A percentile compares a stretch with the other conserved stretches of the same genome.
These are phyloP conservation scores for Macrochelys suwanniensis DNA, from an alignment of 2,797 vertebrate species.

Conservation along the genomic window DNA sequence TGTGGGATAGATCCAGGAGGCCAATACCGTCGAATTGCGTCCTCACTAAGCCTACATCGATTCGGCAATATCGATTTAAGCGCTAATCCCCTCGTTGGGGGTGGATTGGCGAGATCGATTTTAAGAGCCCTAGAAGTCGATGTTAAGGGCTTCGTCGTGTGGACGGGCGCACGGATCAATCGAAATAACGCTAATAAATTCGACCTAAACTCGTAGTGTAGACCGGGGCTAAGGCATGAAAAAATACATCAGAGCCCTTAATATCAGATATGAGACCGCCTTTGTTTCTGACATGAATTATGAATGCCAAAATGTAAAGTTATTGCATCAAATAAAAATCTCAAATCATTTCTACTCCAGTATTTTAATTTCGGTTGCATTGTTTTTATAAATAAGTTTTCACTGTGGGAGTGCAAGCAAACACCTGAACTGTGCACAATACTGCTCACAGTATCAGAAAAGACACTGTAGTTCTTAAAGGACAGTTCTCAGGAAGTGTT, in stretches of 20 bases:
- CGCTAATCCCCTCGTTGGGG: too few relatives aligned
- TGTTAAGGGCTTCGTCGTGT: too few relatives aligned
- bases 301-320: neutral
- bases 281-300: constrained; percentile 21
- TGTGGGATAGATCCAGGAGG: too few relatives aligned
- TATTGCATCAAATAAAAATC: neutral
- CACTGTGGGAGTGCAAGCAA: neutral
- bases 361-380: neutral
- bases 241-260: neutral
- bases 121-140: too few relatives aligned
- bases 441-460: neutral
- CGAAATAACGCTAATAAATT: too few relatives aligned
- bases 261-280: constrained; percentile 1
- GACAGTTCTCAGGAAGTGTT: neutral
- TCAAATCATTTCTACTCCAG: neutral
- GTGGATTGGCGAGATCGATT: too few relatives aligned
- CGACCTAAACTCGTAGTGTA: too few relatives aligned
- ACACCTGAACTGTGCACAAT: neutral
- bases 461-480: neutral
- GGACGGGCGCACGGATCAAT: too few relatives aligned
- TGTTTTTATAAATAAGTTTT: neutral
- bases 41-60: too few relatives aligned
- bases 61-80: too few relatives aligned
- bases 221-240: too few relatives aligned
- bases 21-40: too few relatives aligned